Evolutionary conservation across 2,888 invertebrate genomes (phyloP).

Genomic region (Ellobium chinense): DNA sequence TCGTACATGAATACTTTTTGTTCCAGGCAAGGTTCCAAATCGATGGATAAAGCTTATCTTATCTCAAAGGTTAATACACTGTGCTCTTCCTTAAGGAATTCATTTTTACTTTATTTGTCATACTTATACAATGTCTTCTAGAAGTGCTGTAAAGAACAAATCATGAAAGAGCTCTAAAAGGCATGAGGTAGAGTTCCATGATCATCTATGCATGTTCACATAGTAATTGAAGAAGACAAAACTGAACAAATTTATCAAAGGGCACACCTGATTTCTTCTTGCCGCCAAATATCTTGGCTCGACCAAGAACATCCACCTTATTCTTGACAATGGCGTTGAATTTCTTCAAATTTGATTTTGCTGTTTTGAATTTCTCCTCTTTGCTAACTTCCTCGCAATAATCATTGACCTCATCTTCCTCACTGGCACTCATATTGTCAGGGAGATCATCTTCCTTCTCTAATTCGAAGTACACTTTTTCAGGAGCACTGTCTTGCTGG

Average conservation of each 20-base stretch:
- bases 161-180: too few species aligned
- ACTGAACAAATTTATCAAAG: not conserved
- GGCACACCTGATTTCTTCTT: not conserved
- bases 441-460: not conserved
- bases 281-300: not conserved
- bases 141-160: too few species aligned
- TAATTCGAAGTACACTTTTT: not conserved
- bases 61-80: too few species aligned
- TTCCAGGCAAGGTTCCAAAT: too few species aligned
- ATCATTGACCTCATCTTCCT: not conserved
- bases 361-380: not conserved
- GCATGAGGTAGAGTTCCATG: not conserved
- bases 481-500: not conserved
- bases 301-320: constrained; percentile 15
- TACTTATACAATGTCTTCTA: too few species aligned
- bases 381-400: not conserved
- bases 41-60: too few species aligned
- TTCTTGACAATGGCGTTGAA: not conserved
- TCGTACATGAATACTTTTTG: too few species aligned
- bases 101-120: too few species aligned
- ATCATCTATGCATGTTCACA: not conserved
- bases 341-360: not conserved
- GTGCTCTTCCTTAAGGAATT: too few species aligned
- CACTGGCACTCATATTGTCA: not conserved
- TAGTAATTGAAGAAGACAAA: not conserved